These are phyloP conservation scores for Tetramorium alpestre DNA, from an alignment of 1,140 invertebrate genomes.

Conservation along the genomic window DNA sequence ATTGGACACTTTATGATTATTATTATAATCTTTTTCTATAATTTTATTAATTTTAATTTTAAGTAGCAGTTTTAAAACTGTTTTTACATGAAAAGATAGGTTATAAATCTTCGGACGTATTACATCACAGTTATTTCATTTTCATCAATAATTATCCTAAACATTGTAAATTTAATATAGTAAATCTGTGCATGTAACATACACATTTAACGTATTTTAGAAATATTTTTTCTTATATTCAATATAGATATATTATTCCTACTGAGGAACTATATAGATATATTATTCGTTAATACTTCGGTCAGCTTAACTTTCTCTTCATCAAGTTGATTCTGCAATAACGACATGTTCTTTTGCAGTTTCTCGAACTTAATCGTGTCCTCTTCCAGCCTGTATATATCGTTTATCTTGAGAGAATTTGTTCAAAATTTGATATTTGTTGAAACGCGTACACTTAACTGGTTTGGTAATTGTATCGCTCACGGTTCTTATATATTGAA, in stretches of 20 bases:
- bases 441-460: background rate
- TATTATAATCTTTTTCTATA: background rate
- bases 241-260: background rate
- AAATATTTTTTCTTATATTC: background rate
- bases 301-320: conserved; percentile 40
- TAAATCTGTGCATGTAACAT: background rate
- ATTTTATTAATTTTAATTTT: background rate
- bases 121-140: background rate
- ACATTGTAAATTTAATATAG: background rate
- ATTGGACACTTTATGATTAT: background rate
- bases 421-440: background rate
- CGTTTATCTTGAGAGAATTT: background rate
- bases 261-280: background rate
- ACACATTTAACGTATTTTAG: background rate
- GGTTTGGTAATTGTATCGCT: background rate
- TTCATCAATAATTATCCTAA: background rate
- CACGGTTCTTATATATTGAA: background rate
- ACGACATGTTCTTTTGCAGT: conserved; percentile 42
- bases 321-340: conserved; percentile 54
- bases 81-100: background rate
- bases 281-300: conserved; percentile 17
- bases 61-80: background rate
- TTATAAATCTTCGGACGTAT: too few relatives aligned
- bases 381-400: conserved; percentile 43
- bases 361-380: conserved; percentile 43